Evolutionary conservation across 1,140 invertebrate species (phyloP).

Genomic region (Drosophila ogumai): DNA sequence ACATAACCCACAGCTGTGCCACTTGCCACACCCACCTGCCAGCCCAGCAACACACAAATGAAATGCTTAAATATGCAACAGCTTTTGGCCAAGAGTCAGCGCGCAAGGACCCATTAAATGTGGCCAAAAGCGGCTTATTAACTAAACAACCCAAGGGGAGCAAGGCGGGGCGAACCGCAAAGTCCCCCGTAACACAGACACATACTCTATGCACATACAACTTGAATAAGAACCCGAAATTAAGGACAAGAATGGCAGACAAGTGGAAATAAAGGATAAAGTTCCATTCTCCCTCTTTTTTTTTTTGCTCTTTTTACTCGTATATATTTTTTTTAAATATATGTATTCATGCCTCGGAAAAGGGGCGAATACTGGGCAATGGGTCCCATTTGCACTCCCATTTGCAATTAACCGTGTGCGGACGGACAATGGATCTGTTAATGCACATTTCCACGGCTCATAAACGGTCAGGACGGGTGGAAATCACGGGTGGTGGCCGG

Average conservation of each 20-base stretch:
- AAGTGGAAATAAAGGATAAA: conserved; percentile 23
- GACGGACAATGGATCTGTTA: conserved; percentile 55
- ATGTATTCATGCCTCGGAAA: background rate
- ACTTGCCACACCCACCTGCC: conserved; percentile 4
- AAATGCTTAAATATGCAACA: conserved; percentile 54
- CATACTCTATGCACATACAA: conserved; percentile 5
- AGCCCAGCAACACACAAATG: conserved; percentile 10
- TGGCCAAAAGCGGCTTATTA: conserved; percentile 76
- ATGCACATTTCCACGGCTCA: conserved; percentile 77
- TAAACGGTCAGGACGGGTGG: conserved; percentile 40
- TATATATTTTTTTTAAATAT: background rate
- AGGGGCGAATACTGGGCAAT: background rate
- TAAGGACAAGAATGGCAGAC: conserved; percentile 1
- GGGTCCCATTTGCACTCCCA: conserved; percentile 49
- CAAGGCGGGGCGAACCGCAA: conserved; percentile 7
- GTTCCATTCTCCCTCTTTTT: background rate
- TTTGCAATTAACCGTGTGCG: conserved; percentile 67
- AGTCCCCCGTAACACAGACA: conserved; percentile 13
- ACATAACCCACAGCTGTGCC: conserved; percentile 2
- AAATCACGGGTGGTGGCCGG: conserved; percentile 2
- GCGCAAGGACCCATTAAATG: conserved; percentile 47
- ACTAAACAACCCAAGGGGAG: conserved; percentile 40
- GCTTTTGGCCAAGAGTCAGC: conserved; percentile 44
- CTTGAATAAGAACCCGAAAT: conserved; percentile 28
- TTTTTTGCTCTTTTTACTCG: background rate